phyloP scores from a whole-genome alignment of 2,113 vertebrate species.

The Pollimyrus isidori region DNA sequence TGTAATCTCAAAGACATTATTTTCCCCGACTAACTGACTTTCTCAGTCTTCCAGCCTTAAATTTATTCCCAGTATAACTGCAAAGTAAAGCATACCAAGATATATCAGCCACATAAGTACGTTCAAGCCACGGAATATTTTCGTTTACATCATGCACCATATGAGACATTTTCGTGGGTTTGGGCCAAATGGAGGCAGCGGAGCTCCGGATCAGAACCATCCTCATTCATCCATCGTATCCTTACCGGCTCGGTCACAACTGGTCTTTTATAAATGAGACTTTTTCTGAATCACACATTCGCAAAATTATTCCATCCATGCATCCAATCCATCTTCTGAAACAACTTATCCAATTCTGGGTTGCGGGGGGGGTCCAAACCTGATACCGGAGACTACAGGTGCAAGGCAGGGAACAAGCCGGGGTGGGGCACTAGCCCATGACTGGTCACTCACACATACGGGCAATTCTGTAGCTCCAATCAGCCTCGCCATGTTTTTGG shows the following conservation, averaged over 20 bases:
- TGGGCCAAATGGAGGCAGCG: neutral
- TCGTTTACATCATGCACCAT: neutral
- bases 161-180: neutral
- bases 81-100: neutral
- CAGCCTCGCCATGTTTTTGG: too few species aligned
- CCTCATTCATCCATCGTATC: neutral
- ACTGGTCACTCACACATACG: too few species aligned
- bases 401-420: too few species aligned
- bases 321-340: too few species aligned
- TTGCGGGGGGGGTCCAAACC: too few species aligned
- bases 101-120: neutral
- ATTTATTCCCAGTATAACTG: neutral
- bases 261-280: neutral
- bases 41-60: neutral
- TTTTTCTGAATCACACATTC: neutral
- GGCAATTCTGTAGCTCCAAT: too few species aligned
- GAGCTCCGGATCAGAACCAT: neutral
- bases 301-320: too few species aligned
- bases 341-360: too few species aligned
- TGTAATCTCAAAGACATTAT: slow-evolving; percentile 29
- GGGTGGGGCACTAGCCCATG: too few species aligned
- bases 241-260: neutral
- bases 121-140: neutral
- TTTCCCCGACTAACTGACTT: slow-evolving; percentile 29
- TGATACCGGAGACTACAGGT: too few species aligned